These are phyloP conservation scores for Mizuhopecten yessoensis DNA, from an alignment of 1,140 invertebrate species.

Conservation along the genomic window DNA sequence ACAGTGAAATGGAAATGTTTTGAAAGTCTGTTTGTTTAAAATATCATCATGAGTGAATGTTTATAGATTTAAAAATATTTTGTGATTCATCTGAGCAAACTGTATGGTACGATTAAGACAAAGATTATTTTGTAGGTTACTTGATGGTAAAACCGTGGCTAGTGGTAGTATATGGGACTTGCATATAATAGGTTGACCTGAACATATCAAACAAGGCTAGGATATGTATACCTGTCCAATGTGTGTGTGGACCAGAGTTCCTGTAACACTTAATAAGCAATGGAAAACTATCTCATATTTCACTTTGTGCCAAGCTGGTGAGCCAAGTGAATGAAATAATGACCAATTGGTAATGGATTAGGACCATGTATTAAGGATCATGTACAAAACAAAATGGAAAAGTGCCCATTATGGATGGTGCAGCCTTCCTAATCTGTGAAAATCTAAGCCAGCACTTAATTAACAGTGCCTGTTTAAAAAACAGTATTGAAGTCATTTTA, in stretches of 20 bases:
- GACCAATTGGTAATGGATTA: too few species aligned
- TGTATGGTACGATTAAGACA: not conserved
- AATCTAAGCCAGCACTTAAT: too few species aligned
- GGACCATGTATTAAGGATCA: too few species aligned
- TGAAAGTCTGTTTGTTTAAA: not conserved
- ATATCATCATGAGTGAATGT: not conserved
- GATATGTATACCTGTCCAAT: not conserved
- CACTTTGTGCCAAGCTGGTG: not conserved
- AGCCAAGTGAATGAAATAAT: too few species aligned
- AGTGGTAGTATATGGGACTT: not conserved
- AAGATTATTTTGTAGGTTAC: not conserved
- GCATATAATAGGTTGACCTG: not conserved
- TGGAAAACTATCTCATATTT: not conserved
- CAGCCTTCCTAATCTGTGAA: too few species aligned
- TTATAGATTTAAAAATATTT: not conserved
- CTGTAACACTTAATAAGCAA: not conserved
- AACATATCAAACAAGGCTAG: not conserved
- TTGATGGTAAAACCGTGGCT: not conserved
- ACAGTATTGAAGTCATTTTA: too few species aligned
- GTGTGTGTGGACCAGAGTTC: not conserved
- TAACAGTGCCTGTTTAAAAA: too few species aligned
- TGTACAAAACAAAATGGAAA: too few species aligned
- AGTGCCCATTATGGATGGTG: too few species aligned
- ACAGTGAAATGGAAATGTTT: not conserved
- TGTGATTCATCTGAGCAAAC: constrained; percentile 8